Percentiles rank a stretch among this genome's conserved stretches.
Evolutionary conservation across 2,888 invertebrate genomes (phyloP).

Genomic region (Rhagophthalmus giganteus): DNA sequence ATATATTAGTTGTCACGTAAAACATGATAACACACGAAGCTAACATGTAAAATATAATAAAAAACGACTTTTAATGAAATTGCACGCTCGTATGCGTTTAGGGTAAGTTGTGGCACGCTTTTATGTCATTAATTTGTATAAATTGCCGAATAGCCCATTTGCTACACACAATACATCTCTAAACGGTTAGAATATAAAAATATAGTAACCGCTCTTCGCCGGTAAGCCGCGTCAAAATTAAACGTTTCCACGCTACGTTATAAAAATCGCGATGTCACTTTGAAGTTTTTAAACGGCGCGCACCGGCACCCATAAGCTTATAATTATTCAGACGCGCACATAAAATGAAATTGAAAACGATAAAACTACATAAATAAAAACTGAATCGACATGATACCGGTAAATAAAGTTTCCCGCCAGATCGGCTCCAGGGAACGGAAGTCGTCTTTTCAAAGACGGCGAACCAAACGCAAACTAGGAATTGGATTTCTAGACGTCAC

Average conservation of each 20-base stretch:
- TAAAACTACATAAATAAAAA: constrained; percentile 33
- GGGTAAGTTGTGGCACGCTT: neutral
- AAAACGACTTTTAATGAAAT: neutral
- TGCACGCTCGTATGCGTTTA: neutral
- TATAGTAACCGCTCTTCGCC: too few species aligned
- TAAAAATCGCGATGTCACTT: too few species aligned
- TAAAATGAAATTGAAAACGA: constrained; percentile 3
- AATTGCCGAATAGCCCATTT: neutral
- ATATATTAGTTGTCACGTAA: constrained; percentile 16
- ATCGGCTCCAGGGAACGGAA: constrained; percentile 52
- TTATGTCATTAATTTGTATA: neutral
- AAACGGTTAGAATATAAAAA: too few species aligned
- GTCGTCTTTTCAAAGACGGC: constrained; percentile 52
- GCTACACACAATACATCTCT: too few species aligned
- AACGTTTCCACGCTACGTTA: too few species aligned
- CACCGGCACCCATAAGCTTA: too few species aligned
- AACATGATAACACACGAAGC: constrained; percentile 12
- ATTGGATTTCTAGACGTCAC: constrained; percentile 3
- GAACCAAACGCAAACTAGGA: constrained; percentile 30
- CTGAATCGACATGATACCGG: constrained; percentile 46
- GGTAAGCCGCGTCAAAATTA: too few species aligned
- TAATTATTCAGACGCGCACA: neutral
- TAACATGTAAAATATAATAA: constrained; percentile 11
- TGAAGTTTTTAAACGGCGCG: too few species aligned
- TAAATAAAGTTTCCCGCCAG: constrained; percentile 54